Evolutionary conservation across 2,888 invertebrate genomes (phyloP).

Genomic region (Hydrotaea cyrtoneurina): DNA sequence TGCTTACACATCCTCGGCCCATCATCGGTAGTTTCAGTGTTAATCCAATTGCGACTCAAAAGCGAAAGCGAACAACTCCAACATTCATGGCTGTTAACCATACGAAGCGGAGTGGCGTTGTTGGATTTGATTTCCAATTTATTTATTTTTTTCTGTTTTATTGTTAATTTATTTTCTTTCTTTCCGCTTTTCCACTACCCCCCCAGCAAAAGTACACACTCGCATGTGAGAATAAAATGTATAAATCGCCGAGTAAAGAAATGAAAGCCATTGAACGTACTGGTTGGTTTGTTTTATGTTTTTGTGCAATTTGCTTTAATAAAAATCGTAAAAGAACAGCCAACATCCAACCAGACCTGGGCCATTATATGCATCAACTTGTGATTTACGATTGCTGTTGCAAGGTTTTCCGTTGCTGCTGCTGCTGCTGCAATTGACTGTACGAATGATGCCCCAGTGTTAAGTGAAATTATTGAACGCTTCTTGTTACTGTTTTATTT

Average conservation of each 20-base stretch:
- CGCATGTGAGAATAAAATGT: neutral
- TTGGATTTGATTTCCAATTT: constrained; percentile 55
- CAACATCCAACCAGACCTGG: neutral
- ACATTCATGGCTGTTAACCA: constrained; percentile 51
- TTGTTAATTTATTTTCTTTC: constrained; percentile 42
- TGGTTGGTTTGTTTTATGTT: neutral
- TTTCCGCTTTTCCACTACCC: neutral
- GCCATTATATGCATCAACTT: neutral
- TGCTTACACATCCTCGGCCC: neutral
- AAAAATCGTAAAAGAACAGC: neutral
- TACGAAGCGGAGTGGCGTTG: constrained; percentile 48
- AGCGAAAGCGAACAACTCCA: neutral
- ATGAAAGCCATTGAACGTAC: neutral
- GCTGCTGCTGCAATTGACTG: constrained; percentile 58
- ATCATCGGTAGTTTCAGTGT: neutral
- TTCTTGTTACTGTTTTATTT: constrained; percentile 35
- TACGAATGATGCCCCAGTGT: constrained; percentile 55
- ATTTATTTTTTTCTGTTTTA: constrained; percentile 61
- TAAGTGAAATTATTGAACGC: constrained; percentile 65
- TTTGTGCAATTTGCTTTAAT: neutral
- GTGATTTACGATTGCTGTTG: constrained; percentile 12
- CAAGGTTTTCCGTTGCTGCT: constrained; percentile 12
- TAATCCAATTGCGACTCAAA: neutral
- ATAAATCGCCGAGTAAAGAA: neutral
- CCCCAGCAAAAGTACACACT: neutral